A percentile compares a stretch with the other conserved stretches of the same genome.
Conservation (phyloP, 2,888 invertebrate species). For the Minunthozetes semirufus region DNA sequence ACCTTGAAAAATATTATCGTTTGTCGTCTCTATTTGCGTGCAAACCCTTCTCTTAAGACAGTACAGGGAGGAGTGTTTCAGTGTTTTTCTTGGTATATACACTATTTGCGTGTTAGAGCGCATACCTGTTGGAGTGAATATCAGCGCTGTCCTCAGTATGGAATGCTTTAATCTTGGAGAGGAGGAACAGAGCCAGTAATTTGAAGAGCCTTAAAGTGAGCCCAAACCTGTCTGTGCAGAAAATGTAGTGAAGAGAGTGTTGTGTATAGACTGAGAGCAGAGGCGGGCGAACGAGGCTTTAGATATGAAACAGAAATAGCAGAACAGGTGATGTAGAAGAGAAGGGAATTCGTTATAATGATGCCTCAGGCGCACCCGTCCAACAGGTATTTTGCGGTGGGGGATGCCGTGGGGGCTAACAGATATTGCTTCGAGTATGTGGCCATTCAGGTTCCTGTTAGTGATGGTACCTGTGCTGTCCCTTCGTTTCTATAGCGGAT, state of each 20-base stretch:
- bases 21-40: conserved; percentile 31
- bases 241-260: neutral
- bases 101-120: conserved; percentile 21
- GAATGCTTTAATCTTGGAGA: conserved; percentile 15
- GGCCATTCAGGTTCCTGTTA: conserved; percentile 28
- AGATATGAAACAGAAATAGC: conserved; percentile 21
- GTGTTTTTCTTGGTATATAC: conserved; percentile 22
- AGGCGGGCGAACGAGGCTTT: conserved; percentile 10
- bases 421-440: neutral
- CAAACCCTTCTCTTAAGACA: conserved; percentile 19
- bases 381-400: conserved; percentile 18
- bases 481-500: conserved; percentile 10
- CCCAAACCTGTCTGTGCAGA: neutral
- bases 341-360: conserved; percentile 20
- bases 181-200: conserved; percentile 23
- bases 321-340: conserved; percentile 20
- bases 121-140: conserved; percentile 19
- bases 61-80: conserved; percentile 20
- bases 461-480: conserved; percentile 16
- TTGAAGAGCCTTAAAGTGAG: conserved; percentile 25
- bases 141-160: neutral
- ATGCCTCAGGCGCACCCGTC: conserved; percentile 13
- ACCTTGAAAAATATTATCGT: conserved; percentile 27
- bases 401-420: conserved; percentile 2
- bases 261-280: neutral